Evolutionary conservation across 2,113 vertebrate species (phyloP), one percentile per base, ranked within the genome.

Genomic region (Donacobius atricapilla): DNA sequence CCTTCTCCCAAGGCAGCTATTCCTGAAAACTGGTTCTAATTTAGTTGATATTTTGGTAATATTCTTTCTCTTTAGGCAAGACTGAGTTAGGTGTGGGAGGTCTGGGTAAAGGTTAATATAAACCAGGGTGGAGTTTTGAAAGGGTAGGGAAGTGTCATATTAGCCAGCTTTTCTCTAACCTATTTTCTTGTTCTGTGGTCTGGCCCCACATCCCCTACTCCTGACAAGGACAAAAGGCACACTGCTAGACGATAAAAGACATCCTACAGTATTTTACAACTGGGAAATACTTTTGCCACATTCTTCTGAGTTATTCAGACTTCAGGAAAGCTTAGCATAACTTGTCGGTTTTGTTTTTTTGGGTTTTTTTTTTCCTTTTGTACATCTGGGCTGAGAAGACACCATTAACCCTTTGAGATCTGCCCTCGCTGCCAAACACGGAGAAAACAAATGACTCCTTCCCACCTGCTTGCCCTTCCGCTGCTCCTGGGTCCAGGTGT

Each of bases 61-160:
- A 11, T 17, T 44, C n/a, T 75, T 72, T 69, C 16, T 85, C 24
- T 79, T 31, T 23, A 54, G 60, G 42, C 30, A 35, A 24, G 16
- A 48, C 33, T 28, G 27, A 64, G 12, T 77, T 48, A 75, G n/a
- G 25, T 68, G 30, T 13, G 39, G 27, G 57, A 64, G 4, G 14
- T 76, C 66, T 44, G 33, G 33, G 35, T 75, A 23, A 18, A 37
- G n/a, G 18, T 48, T 69, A n/a, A 39, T 27, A 22, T 76, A 71
- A 88, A 47, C 7, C 21, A 8, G 27, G 19, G 23, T 27, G 17
- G 27, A 53, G 13, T 57, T 50, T 22, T 37, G 14, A 33, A 17
- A 39, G n/a, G 4, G 7, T 1, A 1, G 1, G 6, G 9, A 9
- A 86, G 22, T 17, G 22, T 23, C 16, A 35, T 3, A 12, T n/a